Evolutionary conservation across 2,113 vertebrate genomes (phyloP), one percentile per base, ranked within the genome.

Genomic region (Chloebia gouldiae): DNA sequence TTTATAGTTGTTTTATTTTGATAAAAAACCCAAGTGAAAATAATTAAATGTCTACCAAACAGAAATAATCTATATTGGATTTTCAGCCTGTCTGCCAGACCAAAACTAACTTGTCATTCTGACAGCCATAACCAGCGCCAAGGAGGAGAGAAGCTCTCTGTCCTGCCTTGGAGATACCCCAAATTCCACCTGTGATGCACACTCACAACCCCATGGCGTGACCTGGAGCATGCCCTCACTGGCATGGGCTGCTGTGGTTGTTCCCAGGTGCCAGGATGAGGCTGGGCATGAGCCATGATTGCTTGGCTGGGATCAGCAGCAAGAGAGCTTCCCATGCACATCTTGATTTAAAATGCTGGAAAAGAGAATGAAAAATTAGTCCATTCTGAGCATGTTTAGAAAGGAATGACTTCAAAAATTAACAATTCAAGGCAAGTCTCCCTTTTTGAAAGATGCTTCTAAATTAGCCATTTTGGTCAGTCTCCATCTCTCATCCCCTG

Each of bases 251-350:
- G 49, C 17, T 22, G n/a, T 0, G 6, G 47, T 5, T 49, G 44
- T 13, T 40, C 79, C 65, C 5, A 14, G 4, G 1, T 28, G 44
- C 61, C 2, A 1, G 2, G 2, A 11, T 0, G 11, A 66, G 79
- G 65, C 0, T 1, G 11, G 51, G 44, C 0, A 0, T 50, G 45
- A 40, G 49, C 25, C 5, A 1, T 47, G 22, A 15, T 37, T 61
- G 47, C 69, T 15, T 33, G 70, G 35, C 69, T 75, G 35, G 5
- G 10, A 37, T 51, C 53, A 40, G 83, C 47, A 47, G 77, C 60
- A 19, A 30, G 11, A 60, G 33, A 69, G 68, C 45, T 69, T 44
- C 37, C 69, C 4, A 0, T 47, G 12, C 1, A 5, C 3, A 0
- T 47, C 72, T 56, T 27, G 40, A 76, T 91, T 69, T 85, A n/a